Evolutionary conservation across 2,888 invertebrate species (phyloP).

Genomic region (Chesias legatella): DNA sequence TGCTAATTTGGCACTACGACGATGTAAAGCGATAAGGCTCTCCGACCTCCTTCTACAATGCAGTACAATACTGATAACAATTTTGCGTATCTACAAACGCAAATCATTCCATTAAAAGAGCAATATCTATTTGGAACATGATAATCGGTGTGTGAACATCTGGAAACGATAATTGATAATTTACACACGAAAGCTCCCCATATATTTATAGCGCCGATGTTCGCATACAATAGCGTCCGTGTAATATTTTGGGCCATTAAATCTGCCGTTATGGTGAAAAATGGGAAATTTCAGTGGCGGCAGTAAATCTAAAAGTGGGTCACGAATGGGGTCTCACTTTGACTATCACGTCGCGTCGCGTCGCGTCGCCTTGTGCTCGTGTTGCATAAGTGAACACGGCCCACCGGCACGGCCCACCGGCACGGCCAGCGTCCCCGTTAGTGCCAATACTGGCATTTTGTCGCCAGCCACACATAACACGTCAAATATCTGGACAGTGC

Average conservation of each 20-base stretch:
- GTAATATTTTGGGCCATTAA: constrained; percentile 29
- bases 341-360: constrained; percentile 35
- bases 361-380: constrained; percentile 23
- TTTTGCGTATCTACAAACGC: background rate
- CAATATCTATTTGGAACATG: constrained; percentile 7
- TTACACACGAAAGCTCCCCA: constrained; percentile 23
- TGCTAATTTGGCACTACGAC: constrained; percentile 40
- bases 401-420: constrained; percentile 10
- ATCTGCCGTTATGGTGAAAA: constrained; percentile 31
- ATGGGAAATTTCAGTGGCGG: constrained; percentile 28
- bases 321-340: constrained; percentile 39
- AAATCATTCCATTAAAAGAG: constrained; percentile 9
- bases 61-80: background rate
- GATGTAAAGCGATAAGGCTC: constrained; percentile 32
- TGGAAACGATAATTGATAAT: constrained; percentile 34
- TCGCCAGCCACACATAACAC: constrained; percentile 9
- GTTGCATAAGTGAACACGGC: constrained; percentile 32
- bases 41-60: constrained; percentile 28
- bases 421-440: constrained; percentile 18
- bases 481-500: constrained; percentile 13
- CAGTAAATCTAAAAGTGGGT: constrained; percentile 35
- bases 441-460: constrained; percentile 7
- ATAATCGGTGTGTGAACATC: constrained; percentile 1
- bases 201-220: constrained; percentile 32
- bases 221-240: constrained; percentile 18